phyloP scores from a whole-genome alignment of 2,888 invertebrate species.

The Drosophila flavopinicola region DNA sequence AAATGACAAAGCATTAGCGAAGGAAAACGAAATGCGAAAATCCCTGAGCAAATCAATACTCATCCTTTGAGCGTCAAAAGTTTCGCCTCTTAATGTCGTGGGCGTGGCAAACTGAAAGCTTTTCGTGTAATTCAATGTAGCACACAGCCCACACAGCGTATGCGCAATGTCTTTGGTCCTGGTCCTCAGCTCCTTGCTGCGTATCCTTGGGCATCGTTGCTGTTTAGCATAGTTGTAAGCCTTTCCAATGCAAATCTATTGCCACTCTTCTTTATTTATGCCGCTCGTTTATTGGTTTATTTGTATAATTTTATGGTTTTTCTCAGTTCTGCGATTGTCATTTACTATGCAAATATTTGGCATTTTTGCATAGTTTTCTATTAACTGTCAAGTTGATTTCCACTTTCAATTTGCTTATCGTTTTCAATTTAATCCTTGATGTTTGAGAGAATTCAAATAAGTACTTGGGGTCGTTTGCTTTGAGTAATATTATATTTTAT shows the following conservation, averaged over 20 bases:
- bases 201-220: constrained; percentile 6
- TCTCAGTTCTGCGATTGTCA: constrained; percentile 16
- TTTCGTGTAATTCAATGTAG: constrained; percentile 67
- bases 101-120: constrained; percentile 47
- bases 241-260: constrained; percentile 49
- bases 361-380: constrained; percentile 12
- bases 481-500: background rate
- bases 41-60: constrained; percentile 31
- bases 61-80: constrained; percentile 34
- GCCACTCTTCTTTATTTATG: constrained; percentile 47
- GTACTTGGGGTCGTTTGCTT: background rate
- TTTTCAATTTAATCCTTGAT: constrained; percentile 1
- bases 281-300: constrained; percentile 64
- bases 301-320: constrained; percentile 58
- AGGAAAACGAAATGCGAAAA: constrained; percentile 2
- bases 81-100: constrained; percentile 37
- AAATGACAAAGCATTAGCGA: constrained; percentile 61
- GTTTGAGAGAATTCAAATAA: background rate
- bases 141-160: constrained; percentile 42
- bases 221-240: constrained; percentile 40
- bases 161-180: constrained; percentile 30
- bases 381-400: constrained; percentile 9
- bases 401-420: constrained; percentile 5
- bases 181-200: background rate
- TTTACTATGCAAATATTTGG: constrained; percentile 38